Conservation (phyloP, 2,888 invertebrate genomes). For the Agrotis ipsilon region DNA sequence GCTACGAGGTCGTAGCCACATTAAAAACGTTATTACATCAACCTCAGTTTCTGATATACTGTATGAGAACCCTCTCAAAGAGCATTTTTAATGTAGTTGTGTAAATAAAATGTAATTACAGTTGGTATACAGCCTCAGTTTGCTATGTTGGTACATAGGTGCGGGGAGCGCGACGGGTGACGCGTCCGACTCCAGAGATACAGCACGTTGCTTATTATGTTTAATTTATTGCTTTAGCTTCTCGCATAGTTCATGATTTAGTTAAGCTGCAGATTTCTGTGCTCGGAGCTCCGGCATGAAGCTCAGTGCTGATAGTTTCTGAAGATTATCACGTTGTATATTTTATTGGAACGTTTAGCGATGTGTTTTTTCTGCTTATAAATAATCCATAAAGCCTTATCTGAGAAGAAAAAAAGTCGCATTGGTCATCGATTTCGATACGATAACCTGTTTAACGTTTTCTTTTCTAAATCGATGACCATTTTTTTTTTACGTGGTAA, state of each 20-base stretch:
- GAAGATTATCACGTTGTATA: neutral
- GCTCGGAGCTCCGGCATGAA: neutral
- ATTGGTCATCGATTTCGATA: neutral
- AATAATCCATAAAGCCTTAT: neutral
- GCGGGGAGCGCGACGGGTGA: conserved; percentile 25
- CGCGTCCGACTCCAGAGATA: conserved; percentile 51
- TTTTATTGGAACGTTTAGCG: neutral
- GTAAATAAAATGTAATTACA: conserved; percentile 56
- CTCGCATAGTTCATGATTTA: conserved; percentile 27
- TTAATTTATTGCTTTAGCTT: conserved; percentile 55
- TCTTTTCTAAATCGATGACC: no score
- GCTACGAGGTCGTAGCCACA: conserved; percentile 36
- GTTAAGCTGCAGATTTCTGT: conserved; percentile 17
- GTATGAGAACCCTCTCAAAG: conserved; percentile 8
- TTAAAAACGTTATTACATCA: neutral
- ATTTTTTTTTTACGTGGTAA: no score
- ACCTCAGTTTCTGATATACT: conserved; percentile 8
- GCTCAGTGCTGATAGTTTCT: neutral
- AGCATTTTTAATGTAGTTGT: conserved; percentile 34
- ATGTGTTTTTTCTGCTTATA: neutral
- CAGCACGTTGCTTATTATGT: conserved; percentile 60
- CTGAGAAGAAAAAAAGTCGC: neutral
- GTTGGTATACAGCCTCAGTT: conserved; percentile 37
- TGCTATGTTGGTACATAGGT: conserved; percentile 16
- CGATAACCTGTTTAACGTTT: neutral